phyloP scores from a whole-genome alignment of 2,888 invertebrate genomes.

The Epinotia ramella region DNA sequence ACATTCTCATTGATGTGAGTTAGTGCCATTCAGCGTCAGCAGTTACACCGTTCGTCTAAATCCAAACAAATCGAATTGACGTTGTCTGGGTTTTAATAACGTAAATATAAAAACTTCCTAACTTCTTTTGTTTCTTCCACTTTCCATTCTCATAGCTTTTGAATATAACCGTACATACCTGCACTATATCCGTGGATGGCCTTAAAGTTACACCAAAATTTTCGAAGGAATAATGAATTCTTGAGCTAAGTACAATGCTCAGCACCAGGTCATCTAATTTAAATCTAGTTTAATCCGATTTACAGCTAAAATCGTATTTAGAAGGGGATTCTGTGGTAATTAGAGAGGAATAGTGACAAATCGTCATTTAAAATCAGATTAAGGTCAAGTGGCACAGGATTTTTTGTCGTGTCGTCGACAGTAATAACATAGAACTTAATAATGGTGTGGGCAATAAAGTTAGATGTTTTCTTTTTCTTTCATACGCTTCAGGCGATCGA shows the following conservation, averaged over 20 bases:
- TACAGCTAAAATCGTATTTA: neutral
- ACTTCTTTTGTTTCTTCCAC: too few relatives aligned
- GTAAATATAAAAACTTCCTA: too few relatives aligned
- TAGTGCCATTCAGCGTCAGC: neutral
- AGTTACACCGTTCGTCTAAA: too few relatives aligned
- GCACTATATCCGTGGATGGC: neutral
- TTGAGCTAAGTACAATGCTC: neutral
- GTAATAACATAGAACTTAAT: neutral
- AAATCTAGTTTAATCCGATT: neutral
- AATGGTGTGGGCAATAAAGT: too few relatives aligned
- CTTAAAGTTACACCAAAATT: neutral
- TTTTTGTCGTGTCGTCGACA: neutral
- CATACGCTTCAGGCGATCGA: too few relatives aligned
- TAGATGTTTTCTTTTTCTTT: too few relatives aligned
- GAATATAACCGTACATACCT: too few relatives aligned
- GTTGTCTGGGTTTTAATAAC: too few relatives aligned
- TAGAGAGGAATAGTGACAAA: neutral
- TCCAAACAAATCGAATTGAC: too few relatives aligned
- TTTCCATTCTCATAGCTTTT: too few relatives aligned
- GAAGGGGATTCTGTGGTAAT: neutral
- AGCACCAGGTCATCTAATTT: neutral
- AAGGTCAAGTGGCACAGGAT: neutral
- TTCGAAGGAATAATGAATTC: neutral
- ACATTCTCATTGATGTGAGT: neutral
- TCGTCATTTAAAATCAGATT: neutral